phyloP scores from a whole-genome alignment of 2,888 invertebrate species.

The Xylota segnis region DNA sequence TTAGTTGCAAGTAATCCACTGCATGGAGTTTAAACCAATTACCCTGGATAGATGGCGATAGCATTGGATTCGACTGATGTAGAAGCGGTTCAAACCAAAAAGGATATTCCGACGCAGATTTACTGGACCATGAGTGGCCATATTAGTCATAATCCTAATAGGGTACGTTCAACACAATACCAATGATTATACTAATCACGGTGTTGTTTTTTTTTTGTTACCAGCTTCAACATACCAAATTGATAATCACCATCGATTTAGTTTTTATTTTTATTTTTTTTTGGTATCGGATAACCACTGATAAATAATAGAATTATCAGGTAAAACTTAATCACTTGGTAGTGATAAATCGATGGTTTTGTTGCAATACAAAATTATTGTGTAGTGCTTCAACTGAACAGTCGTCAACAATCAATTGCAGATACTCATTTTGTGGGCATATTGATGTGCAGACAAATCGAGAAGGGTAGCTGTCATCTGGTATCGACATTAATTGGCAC shows the following conservation, averaged over 20 bases:
- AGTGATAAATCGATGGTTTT: not conserved
- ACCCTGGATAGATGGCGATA: too few relatives aligned
- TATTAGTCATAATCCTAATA: too few relatives aligned
- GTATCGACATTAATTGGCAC: conserved; percentile 17
- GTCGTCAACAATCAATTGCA: conserved; percentile 24
- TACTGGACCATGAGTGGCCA: too few relatives aligned
- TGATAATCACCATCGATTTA: not conserved
- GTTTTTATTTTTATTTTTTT: not conserved
- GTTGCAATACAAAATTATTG: not conserved
- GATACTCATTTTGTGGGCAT: not conserved
- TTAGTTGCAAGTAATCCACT: too few relatives aligned
- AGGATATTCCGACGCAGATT: too few relatives aligned
- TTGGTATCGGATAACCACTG: not conserved
- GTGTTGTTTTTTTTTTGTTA: not conserved
- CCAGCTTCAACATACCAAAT: not conserved
- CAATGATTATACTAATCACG: too few relatives aligned
- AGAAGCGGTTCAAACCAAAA: too few relatives aligned
- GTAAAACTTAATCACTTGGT: conserved; percentile 8
- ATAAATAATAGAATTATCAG: conserved; percentile 9
- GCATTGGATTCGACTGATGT: too few relatives aligned
- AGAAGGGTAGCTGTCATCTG: conserved; percentile 1
- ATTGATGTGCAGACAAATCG: not conserved
- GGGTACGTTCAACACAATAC: too few relatives aligned
- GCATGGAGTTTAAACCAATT: too few relatives aligned
- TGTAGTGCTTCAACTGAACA: conserved; percentile 9